Evolutionary conservation across 2,888 invertebrate species (phyloP).

Genomic region (Limnephilus lunatus): DNA sequence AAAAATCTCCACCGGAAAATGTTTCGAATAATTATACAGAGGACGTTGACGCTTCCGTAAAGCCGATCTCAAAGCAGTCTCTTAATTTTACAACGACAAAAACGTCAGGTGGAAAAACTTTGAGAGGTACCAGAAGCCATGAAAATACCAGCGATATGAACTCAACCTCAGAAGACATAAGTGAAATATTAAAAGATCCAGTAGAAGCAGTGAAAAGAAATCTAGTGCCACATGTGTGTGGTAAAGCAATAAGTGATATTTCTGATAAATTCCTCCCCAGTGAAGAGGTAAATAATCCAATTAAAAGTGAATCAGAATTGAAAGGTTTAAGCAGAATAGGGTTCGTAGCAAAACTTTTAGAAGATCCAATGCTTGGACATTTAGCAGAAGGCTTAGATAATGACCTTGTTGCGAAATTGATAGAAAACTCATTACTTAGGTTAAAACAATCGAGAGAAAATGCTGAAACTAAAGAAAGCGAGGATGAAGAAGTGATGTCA

Average conservation of each 20-base stretch:
- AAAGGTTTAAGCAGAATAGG: slow-evolving; percentile 71
- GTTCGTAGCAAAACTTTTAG: slow-evolving; percentile 79
- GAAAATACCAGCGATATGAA: slow-evolving; percentile 65
- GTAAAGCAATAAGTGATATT: slow-evolving; percentile 76
- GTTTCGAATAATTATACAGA: slow-evolving; percentile 68
- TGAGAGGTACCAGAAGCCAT: slow-evolving; percentile 64
- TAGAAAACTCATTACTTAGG: slow-evolving; percentile 82
- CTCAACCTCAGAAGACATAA: slow-evolving; percentile 72
- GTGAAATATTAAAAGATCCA: slow-evolving; percentile 82
- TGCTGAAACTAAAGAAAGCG: slow-evolving; percentile 71
- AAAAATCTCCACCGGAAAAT: slow-evolving; percentile 33
- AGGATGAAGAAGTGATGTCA: slow-evolving; percentile 73
- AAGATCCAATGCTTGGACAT: slow-evolving; percentile 81
- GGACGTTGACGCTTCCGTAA: background rate
- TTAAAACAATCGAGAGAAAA: slow-evolving; percentile 72
- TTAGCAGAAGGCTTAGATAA: slow-evolving; percentile 80
- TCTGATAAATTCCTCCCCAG: slow-evolving; percentile 67
- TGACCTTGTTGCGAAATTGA: slow-evolving; percentile 80
- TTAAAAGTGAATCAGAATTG: slow-evolving; percentile 66
- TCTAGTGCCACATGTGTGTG: slow-evolving; percentile 87
- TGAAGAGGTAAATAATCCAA: slow-evolving; percentile 56
- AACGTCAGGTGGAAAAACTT: slow-evolving; percentile 44
- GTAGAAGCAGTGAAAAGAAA: slow-evolving; percentile 87
- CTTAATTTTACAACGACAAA: slow-evolving; percentile 6
- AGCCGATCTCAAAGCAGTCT: slow-evolving; percentile 7